phyloP scores from a whole-genome alignment of 2,113 vertebrate species.

The Callaeas wilsoni region DNA sequence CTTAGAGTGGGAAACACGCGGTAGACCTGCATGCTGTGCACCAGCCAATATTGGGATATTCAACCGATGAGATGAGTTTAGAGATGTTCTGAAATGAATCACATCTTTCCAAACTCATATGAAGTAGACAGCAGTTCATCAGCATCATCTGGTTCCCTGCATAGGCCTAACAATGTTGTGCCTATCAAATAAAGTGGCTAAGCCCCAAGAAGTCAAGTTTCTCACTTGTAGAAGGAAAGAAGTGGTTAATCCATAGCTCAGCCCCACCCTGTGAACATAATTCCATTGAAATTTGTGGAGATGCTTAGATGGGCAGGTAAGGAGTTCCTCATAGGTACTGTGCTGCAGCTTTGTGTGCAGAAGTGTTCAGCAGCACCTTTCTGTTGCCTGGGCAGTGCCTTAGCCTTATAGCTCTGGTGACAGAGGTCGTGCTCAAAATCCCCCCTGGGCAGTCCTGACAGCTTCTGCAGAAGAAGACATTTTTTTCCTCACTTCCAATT shows the following conservation, averaged over 20 bases:
- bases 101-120: neutral
- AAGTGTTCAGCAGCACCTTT: rapidly evolving
- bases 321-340: neutral
- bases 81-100: neutral
- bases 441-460: neutral
- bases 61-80: neutral
- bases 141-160: neutral
- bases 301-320: neutral
- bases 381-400: no score
- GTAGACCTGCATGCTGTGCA: neutral
- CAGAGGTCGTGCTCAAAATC: rapidly evolving
- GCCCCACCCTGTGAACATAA: neutral
- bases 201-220: neutral
- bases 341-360: neutral
- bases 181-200: neutral
- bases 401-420: neutral
- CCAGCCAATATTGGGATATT: neutral
- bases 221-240: neutral
- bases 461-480: neutral
- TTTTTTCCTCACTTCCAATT: neutral
- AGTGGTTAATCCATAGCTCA: neutral
- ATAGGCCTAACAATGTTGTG: rapidly evolving
- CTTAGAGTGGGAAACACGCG: neutral
- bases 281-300: neutral
- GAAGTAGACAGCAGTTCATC: neutral